Evolutionary conservation across 2,113 vertebrate species (phyloP).

Genomic region (Piprites chloris): DNA sequence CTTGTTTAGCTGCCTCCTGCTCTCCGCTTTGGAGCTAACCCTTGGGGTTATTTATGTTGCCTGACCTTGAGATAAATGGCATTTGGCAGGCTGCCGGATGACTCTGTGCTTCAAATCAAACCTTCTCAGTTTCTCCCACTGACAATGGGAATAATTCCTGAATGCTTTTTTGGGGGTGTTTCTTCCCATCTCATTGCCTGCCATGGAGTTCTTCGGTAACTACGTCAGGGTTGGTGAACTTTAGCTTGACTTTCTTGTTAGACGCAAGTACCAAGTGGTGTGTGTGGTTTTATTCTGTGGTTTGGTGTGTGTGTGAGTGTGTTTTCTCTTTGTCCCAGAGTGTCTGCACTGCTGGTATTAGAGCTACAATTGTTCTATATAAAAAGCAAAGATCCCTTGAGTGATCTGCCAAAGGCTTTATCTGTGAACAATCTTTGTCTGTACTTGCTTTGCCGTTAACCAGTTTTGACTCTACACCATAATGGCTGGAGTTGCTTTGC

Average conservation of each 20-base stretch:
- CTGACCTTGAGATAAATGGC: conserved; percentile 30
- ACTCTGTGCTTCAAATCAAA: conserved; percentile 46
- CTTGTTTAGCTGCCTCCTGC: neutral
- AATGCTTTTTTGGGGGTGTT: neutral
- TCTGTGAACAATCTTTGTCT: conserved; percentile 50
- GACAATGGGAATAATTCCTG: conserved; percentile 29
- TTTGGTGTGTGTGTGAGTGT: conserved; percentile 5
- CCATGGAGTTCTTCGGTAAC: neutral
- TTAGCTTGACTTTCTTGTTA: conserved; percentile 23
- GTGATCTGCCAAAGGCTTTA: conserved; percentile 50
- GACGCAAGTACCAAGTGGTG: conserved; percentile 20
- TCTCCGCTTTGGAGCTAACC: neutral
- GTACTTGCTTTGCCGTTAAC: conserved; percentile 57
- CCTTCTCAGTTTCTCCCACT: neutral
- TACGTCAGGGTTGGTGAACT: conserved; percentile 37
- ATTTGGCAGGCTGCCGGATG: neutral
- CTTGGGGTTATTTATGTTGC: conserved; percentile 12
- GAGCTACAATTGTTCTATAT: conserved; percentile 51
- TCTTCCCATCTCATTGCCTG: neutral
- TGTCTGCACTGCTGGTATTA: conserved; percentile 32
- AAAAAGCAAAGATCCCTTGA: conserved; percentile 52
- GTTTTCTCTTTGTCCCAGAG: conserved; percentile 46
- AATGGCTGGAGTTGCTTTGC: conserved; percentile 50
- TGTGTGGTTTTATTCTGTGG: conserved; percentile 42
- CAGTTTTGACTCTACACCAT: conserved; percentile 42